Base-by-base conservation (phyloP, 2,797 vertebrate genomes). In the Pseudopleuronectes americanus region DNA sequence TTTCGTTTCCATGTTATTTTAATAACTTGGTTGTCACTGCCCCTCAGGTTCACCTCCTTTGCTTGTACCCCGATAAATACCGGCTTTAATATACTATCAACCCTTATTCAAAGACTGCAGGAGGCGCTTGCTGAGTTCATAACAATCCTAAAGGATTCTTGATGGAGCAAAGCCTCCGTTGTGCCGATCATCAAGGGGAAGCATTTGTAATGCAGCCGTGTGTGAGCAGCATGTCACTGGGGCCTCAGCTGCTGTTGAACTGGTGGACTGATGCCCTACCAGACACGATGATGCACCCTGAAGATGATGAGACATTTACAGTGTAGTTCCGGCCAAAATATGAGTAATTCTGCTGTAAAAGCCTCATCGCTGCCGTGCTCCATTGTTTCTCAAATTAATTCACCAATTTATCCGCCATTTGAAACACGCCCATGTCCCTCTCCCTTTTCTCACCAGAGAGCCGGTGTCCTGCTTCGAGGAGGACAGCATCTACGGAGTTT, bases 401-500 rank as follows among this genome's bases (percentile, higher is more conserved):
- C 45, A 8, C 19, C 45, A n/a, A 4, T n/a, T 9, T 19, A 7
- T 21, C 9, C 22, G 1, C 21, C 49, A 24, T 43, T 36, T 41
- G 1, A 67, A 66, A 51, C 41, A 2, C 10, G 21, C 45, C 26
- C 52, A 9, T 26, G 4, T 19, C 0, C 33, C 53, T 26, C 5
- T 19, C 0, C 28, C 56, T 55, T 52, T 74, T 54, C 65, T 33
- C 36, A 45, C 14, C 81, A 98, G 98, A 79, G 90, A 89, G 67
- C 96, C 95, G 0, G 96, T 99, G 65, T 97, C 97, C 0, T 84
- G 90, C 72, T 97, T 99, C 90, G 87, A 94, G 0, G 91, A 93
- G 68, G 96, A 98, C 93, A 97, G 96, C 84, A 94, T 97, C 90
- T 97, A 96, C 0, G 93, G 91, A 76, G 92, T 95, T 3, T 94